Base-by-base conservation (phyloP, 2,888 invertebrate genomes). In the Agrotis puta region DNA sequence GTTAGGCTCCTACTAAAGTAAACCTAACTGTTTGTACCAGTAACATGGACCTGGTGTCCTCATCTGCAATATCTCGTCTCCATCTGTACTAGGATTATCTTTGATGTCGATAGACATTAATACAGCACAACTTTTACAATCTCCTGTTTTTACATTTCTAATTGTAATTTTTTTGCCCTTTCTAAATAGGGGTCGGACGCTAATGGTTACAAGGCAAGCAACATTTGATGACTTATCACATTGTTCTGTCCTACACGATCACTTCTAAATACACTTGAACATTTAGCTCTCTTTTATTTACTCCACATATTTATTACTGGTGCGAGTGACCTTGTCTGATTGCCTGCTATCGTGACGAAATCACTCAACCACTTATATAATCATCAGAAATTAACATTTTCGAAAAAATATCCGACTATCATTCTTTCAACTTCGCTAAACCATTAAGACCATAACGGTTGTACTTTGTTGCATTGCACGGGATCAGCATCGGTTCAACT, bases 111-210 rank as follows among this genome's bases (percentile, higher is more conserved):
- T 6, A 22, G 50, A 51, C 50, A 53, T 6, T 16, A 1, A 22
- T 22, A 51, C 14, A 16, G 22, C 14, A 24, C 24, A 53, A 53
- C 9, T 24, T 53, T 24, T 9, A 18, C 16, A 24, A 54, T 27
- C 18, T 27, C 18, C 2, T 0, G 13, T n/a, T n/a, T 27, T 33
- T 33, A 56, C n/a, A 82, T 43, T 18, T 22, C 39, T 39, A 39
- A 39, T 39, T 72, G 13, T 74, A 54, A n/a, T n/a, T 54, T 65
- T 48, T 47, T 67, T 67, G 47, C 33, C 33, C 48, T 33, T 22
- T 67, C 47, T 22, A 66, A 48, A 45, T 76, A 89, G 89, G 88
- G 88, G 64, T 88, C 88, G n/a, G 90, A 87, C 58, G 88, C 87
- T 63, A 82, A 71, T 53, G 67, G 67, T 56, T 82, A 62, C 56